Evolutionary conservation across 2,113 vertebrate species (phyloP), one percentile per base, ranked within the genome.

Genomic region (Hemicordylus capensis): DNA sequence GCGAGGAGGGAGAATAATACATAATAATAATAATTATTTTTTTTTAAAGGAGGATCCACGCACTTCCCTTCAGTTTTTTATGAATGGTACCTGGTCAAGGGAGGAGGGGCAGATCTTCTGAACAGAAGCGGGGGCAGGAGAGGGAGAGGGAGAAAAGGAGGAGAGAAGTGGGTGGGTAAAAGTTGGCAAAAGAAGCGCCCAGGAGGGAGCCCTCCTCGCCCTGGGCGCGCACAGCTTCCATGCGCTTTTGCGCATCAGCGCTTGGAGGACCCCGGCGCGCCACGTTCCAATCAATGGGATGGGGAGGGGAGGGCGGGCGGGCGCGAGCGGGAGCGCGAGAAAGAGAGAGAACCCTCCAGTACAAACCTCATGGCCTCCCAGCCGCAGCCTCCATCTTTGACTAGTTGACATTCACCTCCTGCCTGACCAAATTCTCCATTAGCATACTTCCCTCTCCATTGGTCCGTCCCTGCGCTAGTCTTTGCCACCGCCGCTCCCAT

Each of bases 351-450:
- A 93, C 85, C 89, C 94, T 95, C 95, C 96, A 87, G 93, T 92
- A 95, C 95, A 93, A 97, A 95, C 96, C 96, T 97, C 96, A 95
- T 97, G 97, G 97, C 97, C 96, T 96, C 95, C 95, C 95, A 92
- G 95, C 97, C 97, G 95, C 96, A 95, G 97, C 97, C 98, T 98
- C 98, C 98, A 98, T 98, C 98, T 98, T 98, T 98, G 98, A 98
- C 97, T 98, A 97, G 97, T 98, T 98, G 97, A 98, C 97, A 98
- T 98, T 98, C 97, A 97, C 97, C 97, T 98, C 97, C 95, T 96
- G 97, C 97, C 95, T 97, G 97, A 96, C 96, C 97, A 95, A 79
- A 94, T 96, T 96, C 96, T 94, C 96, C 94, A 97, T 98, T 98
- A 97, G 97, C 97, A 98, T 98, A 91, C 91, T 89, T 17, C 84